Base-by-base conservation (phyloP, 1,140 invertebrate species). In the Saccostrea cuccullata region DNA sequence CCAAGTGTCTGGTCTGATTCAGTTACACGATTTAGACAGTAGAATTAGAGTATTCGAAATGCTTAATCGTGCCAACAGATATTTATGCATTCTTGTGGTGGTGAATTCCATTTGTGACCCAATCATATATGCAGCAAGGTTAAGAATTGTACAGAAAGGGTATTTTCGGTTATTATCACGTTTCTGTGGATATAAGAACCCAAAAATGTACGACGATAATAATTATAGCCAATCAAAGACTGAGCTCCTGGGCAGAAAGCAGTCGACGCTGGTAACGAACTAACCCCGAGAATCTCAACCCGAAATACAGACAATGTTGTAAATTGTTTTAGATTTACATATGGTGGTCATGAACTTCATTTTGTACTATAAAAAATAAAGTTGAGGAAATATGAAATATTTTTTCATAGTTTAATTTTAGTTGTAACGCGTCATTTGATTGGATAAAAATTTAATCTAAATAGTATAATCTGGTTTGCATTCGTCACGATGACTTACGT, bases 51-150 rank as follows among this genome's bases (percentile, higher is more conserved):
- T 86, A n/a, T 88, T 84, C 58, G 55, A 30, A 60, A 86, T 64
- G 11, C 85, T 90, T 36, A 55, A 88, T 23, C 84, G 90, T 36
- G 89, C 88, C 30, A 89, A 92, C 84, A 84, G 88, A 60, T 92
- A 93, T 86, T 87, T 94, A 12, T 89, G 90, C 84, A 88, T 90
- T 17, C 89, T 97, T 12, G 92, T 97, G 20, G 96, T 97, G 17
- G 91, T 96, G 30, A 97, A 97, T 91, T 96, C 96, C 23, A 90
- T 97, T 15, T 95, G 96, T 23, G 97, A 97, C 94, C 96, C 96
- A 0, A 96, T 97, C 84, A 97, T 97, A 77, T 97, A 97, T 91
- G 96, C 96, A 4, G 95, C 96, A 5, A 92, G 97, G 60, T 97
- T 97, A 96, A 94, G 95, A n/a, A 96, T 97, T 88, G 90, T 93